A percentile compares a stretch with the other conserved stretches of the same genome.
phyloP scores from a whole-genome alignment of 2,888 invertebrate genomes.

The Schrankia costaestrigalis region DNA sequence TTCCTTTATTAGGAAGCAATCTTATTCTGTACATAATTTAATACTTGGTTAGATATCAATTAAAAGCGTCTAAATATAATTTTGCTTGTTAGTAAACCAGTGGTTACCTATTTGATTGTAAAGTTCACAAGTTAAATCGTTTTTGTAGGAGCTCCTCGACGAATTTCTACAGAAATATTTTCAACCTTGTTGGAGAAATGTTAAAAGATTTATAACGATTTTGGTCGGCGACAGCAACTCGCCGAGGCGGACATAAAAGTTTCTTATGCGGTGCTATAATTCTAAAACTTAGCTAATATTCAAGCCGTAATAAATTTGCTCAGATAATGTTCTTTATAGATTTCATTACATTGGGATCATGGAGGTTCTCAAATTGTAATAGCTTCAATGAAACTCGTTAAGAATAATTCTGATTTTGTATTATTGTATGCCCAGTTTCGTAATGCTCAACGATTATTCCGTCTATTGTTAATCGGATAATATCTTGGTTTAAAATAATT shows the following conservation, averaged over 20 bases:
- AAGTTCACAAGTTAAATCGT: conserved; percentile 43
- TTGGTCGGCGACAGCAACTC: conserved; percentile 49
- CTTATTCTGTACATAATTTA: conserved; percentile 14
- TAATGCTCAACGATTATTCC: not conserved
- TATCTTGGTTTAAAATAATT: too few relatives aligned
- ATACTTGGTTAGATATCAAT: conserved; percentile 9
- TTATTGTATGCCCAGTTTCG: too few relatives aligned
- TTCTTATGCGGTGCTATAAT: conserved; percentile 49
- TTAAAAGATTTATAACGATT: conserved; percentile 58
- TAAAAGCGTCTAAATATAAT: conserved; percentile 16
- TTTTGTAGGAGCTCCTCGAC: conserved; percentile 32
- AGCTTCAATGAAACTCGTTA: conserved; percentile 25
- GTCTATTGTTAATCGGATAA: conserved; percentile 2
- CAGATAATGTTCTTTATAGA: conserved; percentile 50
- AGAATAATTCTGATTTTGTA: conserved; percentile 11
- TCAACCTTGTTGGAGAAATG: conserved; percentile 44
- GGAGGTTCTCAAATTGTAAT: conserved; percentile 25
- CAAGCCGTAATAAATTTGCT: conserved; percentile 55
- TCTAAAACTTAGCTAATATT: conserved; percentile 60
- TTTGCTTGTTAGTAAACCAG: conserved; percentile 31
- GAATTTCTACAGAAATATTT: conserved; percentile 44
- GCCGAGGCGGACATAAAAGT: conserved; percentile 47
- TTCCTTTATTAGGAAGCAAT: conserved; percentile 10
- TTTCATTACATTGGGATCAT: conserved; percentile 42
- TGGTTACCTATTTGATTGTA: conserved; percentile 34